Conservation (phyloP, 2,888 invertebrate genomes). For the Athalia circularis region DNA sequence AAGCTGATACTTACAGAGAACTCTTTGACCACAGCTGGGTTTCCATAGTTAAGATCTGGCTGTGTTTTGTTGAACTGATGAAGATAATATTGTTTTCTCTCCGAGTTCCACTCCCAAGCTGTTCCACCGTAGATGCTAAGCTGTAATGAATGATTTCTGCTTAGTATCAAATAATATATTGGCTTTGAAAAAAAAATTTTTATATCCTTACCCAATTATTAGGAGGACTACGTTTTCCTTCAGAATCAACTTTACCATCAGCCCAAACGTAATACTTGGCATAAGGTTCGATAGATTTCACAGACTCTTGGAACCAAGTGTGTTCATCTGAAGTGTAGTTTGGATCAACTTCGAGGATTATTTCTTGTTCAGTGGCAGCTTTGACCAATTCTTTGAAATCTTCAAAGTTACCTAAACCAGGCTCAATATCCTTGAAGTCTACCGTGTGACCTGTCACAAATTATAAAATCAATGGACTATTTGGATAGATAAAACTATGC, state of each 20-base stretch:
- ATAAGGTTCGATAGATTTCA: conserved; percentile 77
- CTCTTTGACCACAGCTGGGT: conserved; percentile 79
- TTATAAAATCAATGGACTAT: not conserved
- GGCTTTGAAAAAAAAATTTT: conserved; percentile 16
- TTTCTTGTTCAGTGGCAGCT: conserved; percentile 77
- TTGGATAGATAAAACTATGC: not conserved
- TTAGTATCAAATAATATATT: not conserved
- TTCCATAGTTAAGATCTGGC: conserved; percentile 90
- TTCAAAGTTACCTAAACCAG: conserved; percentile 74
- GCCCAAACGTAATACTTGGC: conserved; percentile 89
- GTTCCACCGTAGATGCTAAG: conserved; percentile 76
- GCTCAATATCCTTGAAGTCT: conserved; percentile 75
- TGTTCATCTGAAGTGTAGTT: conserved; percentile 83
- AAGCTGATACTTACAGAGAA: conserved; percentile 73
- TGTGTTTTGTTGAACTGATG: conserved; percentile 83
- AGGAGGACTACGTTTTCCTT: conserved; percentile 75
- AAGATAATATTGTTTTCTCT: conserved; percentile 84
- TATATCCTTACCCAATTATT: conserved; percentile 82
- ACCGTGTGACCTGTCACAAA: conserved; percentile 66
- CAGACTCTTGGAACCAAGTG: conserved; percentile 83
- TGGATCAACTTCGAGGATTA: conserved; percentile 86
- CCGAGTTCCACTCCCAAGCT: conserved; percentile 83
- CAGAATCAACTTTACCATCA: conserved; percentile 70
- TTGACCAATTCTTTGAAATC: conserved; percentile 74
- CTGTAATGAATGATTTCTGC: conserved; percentile 61